A percentile compares a stretch with the other conserved stretches of the same genome.
Conservation (phyloP, 1,140 invertebrate genomes). For the Pantala flavescens region DNA sequence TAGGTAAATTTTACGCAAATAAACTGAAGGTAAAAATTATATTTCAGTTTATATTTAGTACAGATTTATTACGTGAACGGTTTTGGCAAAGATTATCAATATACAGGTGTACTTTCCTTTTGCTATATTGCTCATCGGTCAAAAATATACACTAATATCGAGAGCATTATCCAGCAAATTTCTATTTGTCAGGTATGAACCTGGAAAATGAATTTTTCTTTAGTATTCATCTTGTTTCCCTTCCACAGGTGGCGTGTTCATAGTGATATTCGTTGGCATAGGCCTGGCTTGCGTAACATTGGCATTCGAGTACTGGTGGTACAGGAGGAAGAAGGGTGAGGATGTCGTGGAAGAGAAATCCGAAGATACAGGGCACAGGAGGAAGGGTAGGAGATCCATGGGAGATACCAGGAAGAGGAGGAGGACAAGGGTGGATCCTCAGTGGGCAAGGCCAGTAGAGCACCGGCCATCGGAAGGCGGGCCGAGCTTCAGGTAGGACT, state of each 20-base stretch:
- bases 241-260: slow-evolving; percentile 75
- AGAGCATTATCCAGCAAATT: too few species aligned
- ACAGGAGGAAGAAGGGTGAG: slow-evolving; percentile 50
- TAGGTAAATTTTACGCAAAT: too few species aligned
- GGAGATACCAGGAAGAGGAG: not conserved
- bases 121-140: too few species aligned
- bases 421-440: not conserved
- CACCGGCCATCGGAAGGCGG: too few species aligned
- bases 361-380: not conserved
- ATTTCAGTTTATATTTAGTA: too few species aligned
- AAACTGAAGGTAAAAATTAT: too few species aligned
- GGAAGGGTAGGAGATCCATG: not conserved
- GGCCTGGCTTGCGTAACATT: slow-evolving; percentile 81
- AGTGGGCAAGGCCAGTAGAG: not conserved
- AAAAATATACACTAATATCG: too few species aligned
- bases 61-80: too few species aligned
- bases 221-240: slow-evolving; percentile 34
- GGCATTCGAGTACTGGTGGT: slow-evolving; percentile 93
- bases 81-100: too few species aligned
- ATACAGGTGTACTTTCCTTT: too few species aligned
- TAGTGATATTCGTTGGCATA: slow-evolving; percentile 90
- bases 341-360: slow-evolving; percentile 33
- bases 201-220: too few species aligned
- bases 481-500: not conserved
- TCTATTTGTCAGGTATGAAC: too few species aligned